phyloP scores from a whole-genome alignment of 2,113 vertebrate species.

The Dissostichus mawsoni region DNA sequence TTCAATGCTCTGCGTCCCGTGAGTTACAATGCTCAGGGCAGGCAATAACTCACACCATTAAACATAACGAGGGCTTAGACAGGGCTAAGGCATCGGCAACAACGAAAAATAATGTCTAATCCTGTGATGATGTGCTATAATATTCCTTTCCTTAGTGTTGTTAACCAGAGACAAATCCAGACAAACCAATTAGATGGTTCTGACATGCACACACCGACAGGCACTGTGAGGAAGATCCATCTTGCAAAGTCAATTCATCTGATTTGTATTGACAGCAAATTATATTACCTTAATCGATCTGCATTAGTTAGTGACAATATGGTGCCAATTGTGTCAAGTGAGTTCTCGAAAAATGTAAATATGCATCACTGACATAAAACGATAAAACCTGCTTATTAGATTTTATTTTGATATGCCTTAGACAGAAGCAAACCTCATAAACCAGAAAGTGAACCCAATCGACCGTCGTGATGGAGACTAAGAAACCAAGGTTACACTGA shows the following conservation, averaged over 20 bases:
- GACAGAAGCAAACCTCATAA: not conserved
- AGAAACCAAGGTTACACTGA: not conserved
- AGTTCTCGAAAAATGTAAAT: conserved; percentile 7
- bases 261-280: conserved; percentile 39
- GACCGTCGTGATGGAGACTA: not conserved
- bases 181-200: conserved; percentile 12
- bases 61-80: conserved; percentile 82
- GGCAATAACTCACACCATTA: conserved; percentile 86
- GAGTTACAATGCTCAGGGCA: conserved; percentile 80
- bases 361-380: not conserved
- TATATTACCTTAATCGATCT: conserved; percentile 22
- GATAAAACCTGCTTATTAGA: not conserved
- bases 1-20: conserved; percentile 73
- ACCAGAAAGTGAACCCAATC: not conserved
- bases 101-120: conserved; percentile 77
- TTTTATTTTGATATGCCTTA: not conserved
- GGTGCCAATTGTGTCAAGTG: not conserved
- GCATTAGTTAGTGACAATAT: conserved; percentile 15
- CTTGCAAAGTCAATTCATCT: conserved; percentile 50
- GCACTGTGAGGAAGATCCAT: conserved; percentile 31
- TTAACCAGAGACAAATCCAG: conserved; percentile 42
- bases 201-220: conserved; percentile 36
- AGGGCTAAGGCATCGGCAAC: conserved; percentile 71
- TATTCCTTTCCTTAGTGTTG: conserved; percentile 48
- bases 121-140: conserved; percentile 60